Evolutionary conservation across 1,140 invertebrate genomes (phyloP), one percentile per base, ranked within the genome.

Genomic region (Zaprionus inermis): DNA sequence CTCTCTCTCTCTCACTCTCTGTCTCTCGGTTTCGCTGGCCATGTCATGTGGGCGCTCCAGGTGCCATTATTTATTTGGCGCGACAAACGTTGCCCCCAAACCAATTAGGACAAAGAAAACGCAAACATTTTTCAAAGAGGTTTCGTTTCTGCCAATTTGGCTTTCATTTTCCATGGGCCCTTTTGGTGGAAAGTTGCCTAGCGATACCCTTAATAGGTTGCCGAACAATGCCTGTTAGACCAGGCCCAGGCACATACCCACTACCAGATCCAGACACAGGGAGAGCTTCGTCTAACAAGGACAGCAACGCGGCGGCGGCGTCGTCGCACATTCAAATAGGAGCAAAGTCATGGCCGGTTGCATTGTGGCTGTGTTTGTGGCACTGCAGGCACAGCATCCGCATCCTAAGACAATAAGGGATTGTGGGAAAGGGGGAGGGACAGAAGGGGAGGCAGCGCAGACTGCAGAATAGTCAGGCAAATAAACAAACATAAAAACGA

Each of bases 61-160:
- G 84, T 88, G 80, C 84, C 84, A 88, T 84, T 88, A 88, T 88
- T 88, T 89, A 89, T 88, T 77, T 89, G 83, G 18, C 34, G 82
- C 79, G 82, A 86, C 83, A 81, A 85, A 77, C 72, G 69, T 69
- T 71, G 55, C 51, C 51, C n/a, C 72, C 71, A 77, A 76, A 89
- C 80, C 83, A 88, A 88, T 88, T 88, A 88, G 83, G 83, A 78
- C 79, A 71, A 81, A 64, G 64, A 77, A 78, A 30, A 38, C 36
- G 22, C 22, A 65, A 28, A 89, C 83, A 88, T 88, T 88, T 88
- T 75, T 88, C 83, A 88, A 89, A 54, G 30, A 44, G 38, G n/a
- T 44, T 44, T 44, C 24, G 24, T 28, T 12, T 36, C 34, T 32
- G 79, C 79, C 77, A 89, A 89, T 83, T 88, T 88, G 83, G 83